phyloP scores from a whole-genome alignment of 2,888 invertebrate species.

The Clostera curtula region DNA sequence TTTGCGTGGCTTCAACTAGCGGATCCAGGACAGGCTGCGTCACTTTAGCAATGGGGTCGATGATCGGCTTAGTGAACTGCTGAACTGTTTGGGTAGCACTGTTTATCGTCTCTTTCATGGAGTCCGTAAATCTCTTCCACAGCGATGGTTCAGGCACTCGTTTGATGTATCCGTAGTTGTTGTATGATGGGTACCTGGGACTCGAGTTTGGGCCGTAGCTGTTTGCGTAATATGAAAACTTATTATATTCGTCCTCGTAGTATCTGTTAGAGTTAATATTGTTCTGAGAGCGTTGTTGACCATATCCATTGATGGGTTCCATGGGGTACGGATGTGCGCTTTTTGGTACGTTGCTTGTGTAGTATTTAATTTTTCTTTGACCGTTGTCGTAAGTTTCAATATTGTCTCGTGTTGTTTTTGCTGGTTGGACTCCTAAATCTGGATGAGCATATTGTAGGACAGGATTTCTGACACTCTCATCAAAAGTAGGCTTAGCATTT shows the following conservation, averaged over 20 bases:
- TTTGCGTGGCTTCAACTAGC: slow-evolving; percentile 84
- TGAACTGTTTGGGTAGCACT: slow-evolving; percentile 81
- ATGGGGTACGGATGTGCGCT: slow-evolving; percentile 75
- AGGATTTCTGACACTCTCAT: slow-evolving; percentile 82
- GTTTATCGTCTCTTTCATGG: slow-evolving; percentile 82
- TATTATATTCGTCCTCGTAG: slow-evolving; percentile 68
- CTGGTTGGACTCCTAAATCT: slow-evolving; percentile 85
- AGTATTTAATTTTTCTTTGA: slow-evolving; percentile 64
- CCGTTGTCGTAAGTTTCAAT: slow-evolving; percentile 43
- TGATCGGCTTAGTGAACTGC: slow-evolving; percentile 77
- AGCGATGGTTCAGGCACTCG: slow-evolving; percentile 77
- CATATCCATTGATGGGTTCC: slow-evolving; percentile 61
- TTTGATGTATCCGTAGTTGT: slow-evolving; percentile 77
- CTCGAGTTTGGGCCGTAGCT: slow-evolving; percentile 40
- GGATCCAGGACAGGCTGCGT: slow-evolving; percentile 82
- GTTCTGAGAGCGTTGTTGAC: slow-evolving; percentile 59
- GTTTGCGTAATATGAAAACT: slow-evolving; percentile 73
- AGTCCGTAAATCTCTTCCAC: slow-evolving; percentile 83
- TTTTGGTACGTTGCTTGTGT: slow-evolving; percentile 66
- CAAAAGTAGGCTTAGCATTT: slow-evolving; percentile 76
- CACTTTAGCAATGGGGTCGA: slow-evolving; percentile 73
- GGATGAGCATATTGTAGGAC: slow-evolving; percentile 88
- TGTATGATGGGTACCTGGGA: slow-evolving; percentile 74
- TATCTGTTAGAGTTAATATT: slow-evolving; percentile 58
- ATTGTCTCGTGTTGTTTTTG: slow-evolving; percentile 72